Evolutionary conservation across 2,113 vertebrate species (phyloP).

Genomic region (Pelobates fuscus): DNA sequence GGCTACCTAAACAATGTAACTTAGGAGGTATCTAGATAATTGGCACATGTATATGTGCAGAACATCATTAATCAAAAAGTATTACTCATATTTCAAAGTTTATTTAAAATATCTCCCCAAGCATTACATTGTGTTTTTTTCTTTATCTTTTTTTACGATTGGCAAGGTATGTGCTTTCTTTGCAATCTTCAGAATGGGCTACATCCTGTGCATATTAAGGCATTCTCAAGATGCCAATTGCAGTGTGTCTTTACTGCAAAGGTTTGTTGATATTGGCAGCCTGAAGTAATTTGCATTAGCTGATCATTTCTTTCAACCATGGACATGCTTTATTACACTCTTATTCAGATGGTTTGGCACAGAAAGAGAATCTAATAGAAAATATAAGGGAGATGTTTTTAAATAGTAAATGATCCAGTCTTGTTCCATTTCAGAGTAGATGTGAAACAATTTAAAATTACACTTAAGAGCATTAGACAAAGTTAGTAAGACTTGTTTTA

Average conservation of each 20-base stretch:
- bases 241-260: slow-evolving; percentile 31
- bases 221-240: slow-evolving; percentile 15
- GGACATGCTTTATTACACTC: slow-evolving; percentile 42
- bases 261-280: slow-evolving; percentile 41
- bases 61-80: no score
- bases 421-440: slow-evolving; percentile 27
- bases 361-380: slow-evolving; percentile 33
- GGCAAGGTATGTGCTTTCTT: no score
- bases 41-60: no score
- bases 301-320: slow-evolving; percentile 41
- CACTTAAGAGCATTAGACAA: slow-evolving; percentile 11
- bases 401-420: slow-evolving; percentile 42
- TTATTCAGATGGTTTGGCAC: slow-evolving; percentile 41
- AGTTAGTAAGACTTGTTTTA: no score
- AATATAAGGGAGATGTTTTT: slow-evolving; percentile 42
- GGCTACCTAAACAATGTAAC: no score
- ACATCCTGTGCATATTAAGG: not conserved
- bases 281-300: slow-evolving; percentile 38
- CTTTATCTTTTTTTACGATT: no score
- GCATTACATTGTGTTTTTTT: no score
- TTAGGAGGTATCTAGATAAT: no score
- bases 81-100: no score
- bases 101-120: no score
- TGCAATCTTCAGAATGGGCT: not conserved
- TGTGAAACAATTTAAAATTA: slow-evolving; percentile 42